Evolutionary conservation across 2,888 invertebrate genomes (phyloP), one percentile per base, ranked within the genome.

Genomic region (Cristatella mucedo): DNA sequence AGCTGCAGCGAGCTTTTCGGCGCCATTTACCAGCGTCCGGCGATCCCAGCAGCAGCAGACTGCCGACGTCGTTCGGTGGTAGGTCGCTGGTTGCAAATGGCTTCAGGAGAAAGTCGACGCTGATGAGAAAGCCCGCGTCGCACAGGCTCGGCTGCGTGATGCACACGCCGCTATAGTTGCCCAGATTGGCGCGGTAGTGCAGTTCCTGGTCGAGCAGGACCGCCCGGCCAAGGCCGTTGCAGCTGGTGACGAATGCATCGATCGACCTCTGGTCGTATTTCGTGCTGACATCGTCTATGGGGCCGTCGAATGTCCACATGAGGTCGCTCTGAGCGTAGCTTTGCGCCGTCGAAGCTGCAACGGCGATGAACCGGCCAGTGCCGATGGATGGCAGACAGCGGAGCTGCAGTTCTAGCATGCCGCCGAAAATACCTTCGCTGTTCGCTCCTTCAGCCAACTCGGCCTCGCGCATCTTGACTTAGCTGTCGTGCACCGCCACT

Each of bases 151-250:
- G 36, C 24, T 36, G 18, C 4, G 36, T 36, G 6, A 36, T 19
- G 24, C 36, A 36, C 24, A 26, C 36, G 26, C 26, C 22, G 24
- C 36, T 36, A 29, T 36, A 36, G 24, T 36, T 36, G 6, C 36
- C 36, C 4, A 36, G 36, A 21, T 22, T 26, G 4, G 36, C 36
- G 13, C 26, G 22, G 36, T 36, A 6, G 5, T 26, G 19, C 9
- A 22, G 24, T 26, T 36, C 36, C 4, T 29, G 36, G 5, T 22
- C 26, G 11, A 36, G 24, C 18, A 26, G 4, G n/a, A 36, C 15
- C 4, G 36, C 36, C 22, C 24, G 24, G 5, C 36, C 36, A n/a
- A n/a, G n/a, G n/a, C n/a, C n/a, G n/a, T n/a, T n/a, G n/a, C n/a
- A n/a, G n/a, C n/a, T n/a, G 15, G 24, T 36, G 24, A 36, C 15